Evolutionary conservation across 2,113 vertebrate genomes (phyloP), one percentile per base, ranked within the genome.

Genomic region (Bagarius yarrelli): DNA sequence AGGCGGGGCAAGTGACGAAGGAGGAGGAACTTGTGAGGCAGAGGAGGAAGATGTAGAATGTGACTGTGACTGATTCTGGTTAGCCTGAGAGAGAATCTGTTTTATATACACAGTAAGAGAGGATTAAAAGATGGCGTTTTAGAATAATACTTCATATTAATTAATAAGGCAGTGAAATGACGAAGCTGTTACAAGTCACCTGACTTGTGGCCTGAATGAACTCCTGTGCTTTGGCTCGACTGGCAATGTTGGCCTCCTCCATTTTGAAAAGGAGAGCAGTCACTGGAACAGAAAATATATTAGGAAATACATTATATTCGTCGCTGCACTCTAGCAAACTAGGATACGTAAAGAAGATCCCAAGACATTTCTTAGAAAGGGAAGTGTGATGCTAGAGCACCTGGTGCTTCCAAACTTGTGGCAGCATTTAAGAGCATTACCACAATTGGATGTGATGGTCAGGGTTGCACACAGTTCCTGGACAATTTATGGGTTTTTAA

Each of bases 211-310:
- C 96, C 87, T 97, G 96, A 83, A 97, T 96, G 81, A 96, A 94
- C 88, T 97, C 95, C 85, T 97, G 96, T 71, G 96, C 96, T 90
- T 97, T 97, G 3, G 95, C 95, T 87, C 96, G 91, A 88, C 93
- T 96, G 18, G 96, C 95, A 21, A 96, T 91, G 59, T 96, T 97
- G 76, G 95, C 96, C 88, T 96, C 95, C 82, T 97, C 96, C 96
- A 97, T 97, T 88, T 97, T 97, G 87, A 96, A 96, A 69, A 97
- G 94, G 82, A 97, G 90, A 78, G 96, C 96, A 0, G 96, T 97
- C 89, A 95, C 95, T 95, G 84, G 70, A 71, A 64, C 56, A 76
- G 64, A 63, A 83, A 9, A 56, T 52, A 59, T 0, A n/a, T 52
- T 12, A 30, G 19, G 14, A 19, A 30, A n/a, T n/a, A n/a, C n/a